Evolutionary conservation across 2,113 vertebrate genomes (phyloP).

Genomic region (Nothocercus julius): DNA sequence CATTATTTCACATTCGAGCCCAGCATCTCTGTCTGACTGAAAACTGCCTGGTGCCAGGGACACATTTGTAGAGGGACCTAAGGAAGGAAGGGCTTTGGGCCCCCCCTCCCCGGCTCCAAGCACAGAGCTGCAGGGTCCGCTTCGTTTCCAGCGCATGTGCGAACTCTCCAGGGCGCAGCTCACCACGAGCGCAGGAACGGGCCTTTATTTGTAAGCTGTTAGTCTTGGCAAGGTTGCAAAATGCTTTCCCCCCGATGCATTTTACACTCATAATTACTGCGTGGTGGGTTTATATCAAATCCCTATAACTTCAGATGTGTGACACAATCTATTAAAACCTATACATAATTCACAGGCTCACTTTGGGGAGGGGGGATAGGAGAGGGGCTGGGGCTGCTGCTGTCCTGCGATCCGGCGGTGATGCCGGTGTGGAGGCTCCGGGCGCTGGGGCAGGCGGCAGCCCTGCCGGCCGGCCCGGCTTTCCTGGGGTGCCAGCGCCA

Average conservation of each 20-base stretch:
- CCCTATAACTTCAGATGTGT: slow-evolving; percentile 56
- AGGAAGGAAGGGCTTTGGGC: not conserved
- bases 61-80: not conserved
- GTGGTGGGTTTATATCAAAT: slow-evolving; percentile 52
- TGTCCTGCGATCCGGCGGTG: too few species aligned
- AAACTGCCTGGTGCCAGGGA: not conserved
- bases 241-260: slow-evolving; percentile 53
- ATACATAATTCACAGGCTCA: not conserved
- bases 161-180: slow-evolving; percentile 58
- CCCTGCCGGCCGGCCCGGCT: not conserved
- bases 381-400: too few species aligned
- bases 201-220: slow-evolving; percentile 63
- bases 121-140: slow-evolving; percentile 17
- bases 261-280: slow-evolving; percentile 68
- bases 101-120: not conserved
- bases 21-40: not conserved
- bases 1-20: slow-evolving; percentile 22
- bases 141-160: slow-evolving; percentile 53
- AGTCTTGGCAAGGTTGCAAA: slow-evolving; percentile 35
- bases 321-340: slow-evolving; percentile 42
- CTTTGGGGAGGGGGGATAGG: not conserved
- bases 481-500: slow-evolving; percentile 82
- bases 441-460: not conserved
- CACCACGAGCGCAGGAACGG: slow-evolving; percentile 29
- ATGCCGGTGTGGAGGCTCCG: not conserved